Percentiles rank a stretch among this genome's conserved stretches.
These are phyloP conservation scores for Sceloporus tristichus DNA, from an alignment of 2,113 vertebrate species.

Conservation along the genomic window DNA sequence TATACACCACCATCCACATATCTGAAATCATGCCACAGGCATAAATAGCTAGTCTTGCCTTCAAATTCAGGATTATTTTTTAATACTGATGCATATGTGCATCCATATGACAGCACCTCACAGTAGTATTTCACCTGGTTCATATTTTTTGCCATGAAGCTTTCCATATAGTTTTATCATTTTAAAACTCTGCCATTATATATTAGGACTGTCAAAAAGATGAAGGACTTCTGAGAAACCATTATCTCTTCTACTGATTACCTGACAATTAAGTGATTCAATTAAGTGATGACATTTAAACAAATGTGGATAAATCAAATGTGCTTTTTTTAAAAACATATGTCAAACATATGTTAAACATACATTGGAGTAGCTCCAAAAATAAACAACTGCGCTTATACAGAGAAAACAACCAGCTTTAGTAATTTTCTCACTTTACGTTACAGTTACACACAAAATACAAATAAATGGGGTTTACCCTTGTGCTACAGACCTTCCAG, in stretches of 20 bases:
- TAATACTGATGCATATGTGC: background rate
- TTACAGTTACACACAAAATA: background rate
- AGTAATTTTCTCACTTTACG: background rate
- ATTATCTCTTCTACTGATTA: background rate
- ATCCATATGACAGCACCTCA: background rate
- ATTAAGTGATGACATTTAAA: background rate
- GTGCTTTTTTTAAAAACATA: background rate
- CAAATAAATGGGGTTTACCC: background rate
- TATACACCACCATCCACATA: background rate
- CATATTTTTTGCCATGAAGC: no score
- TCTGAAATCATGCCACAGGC: background rate
- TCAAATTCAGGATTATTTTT: background rate
- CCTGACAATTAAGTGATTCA: background rate
- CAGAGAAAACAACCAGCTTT: background rate
- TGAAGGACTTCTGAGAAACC: background rate
- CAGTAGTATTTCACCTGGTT: background rate
- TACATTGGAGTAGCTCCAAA: background rate
- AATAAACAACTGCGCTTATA: background rate
- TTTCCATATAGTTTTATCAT: background rate
- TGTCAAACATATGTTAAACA: no score
- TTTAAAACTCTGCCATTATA: background rate
- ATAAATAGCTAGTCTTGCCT: background rate
- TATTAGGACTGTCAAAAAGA: background rate
- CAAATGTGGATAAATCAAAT: background rate
- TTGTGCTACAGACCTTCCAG: background rate